Base-by-base conservation (phyloP, 2,888 invertebrate genomes). In the Bibio marci region DNA sequence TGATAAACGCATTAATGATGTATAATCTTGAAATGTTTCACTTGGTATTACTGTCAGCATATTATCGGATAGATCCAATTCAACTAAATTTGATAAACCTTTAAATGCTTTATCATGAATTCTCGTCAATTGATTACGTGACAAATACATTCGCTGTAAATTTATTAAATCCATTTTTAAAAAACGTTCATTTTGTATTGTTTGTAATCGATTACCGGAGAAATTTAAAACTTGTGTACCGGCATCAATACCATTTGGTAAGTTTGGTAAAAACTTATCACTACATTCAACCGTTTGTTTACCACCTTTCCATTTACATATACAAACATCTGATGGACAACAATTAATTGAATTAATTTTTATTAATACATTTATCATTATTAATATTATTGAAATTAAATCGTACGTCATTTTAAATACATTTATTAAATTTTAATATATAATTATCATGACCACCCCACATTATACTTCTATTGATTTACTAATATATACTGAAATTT, bases 241-340 rank as follows among this genome's bases (percentile, higher is more conserved):
- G 18, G 76, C 71, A 56, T 86, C 80, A 50, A 90, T 74, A 38
- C 79, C 76, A 49, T 73, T 73, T 2, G 90, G 90, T 41, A 90
- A 22, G 74, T 11, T 73, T 69, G 78, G 71, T 39, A 90, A 65
- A 39, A 75, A 76, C 54, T 80, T 79, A 45, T 80, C 76, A 37
- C 78, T 71, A 62, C 91, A 91, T 59, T 90, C 87, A 37, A 86
- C 87, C 47, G 83, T 82, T 56, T 87, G 80, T 55, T 91, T 91
- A 35, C 90, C 90, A 54, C 80, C 80, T 60, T 87, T 88, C 90
- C 90, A 90, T 58, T 86, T 87, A 67, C 91, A 91, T 41, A 74
- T 67, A 60, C 90, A 91, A 47, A 75, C 59, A 19, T 59, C 72
- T 27, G 71, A 64, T 19, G 87, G 87, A 56, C 87, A 88, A 27